Evolutionary conservation across 1,140 invertebrate species (phyloP).

Genomic region (Drosophila orena): DNA sequence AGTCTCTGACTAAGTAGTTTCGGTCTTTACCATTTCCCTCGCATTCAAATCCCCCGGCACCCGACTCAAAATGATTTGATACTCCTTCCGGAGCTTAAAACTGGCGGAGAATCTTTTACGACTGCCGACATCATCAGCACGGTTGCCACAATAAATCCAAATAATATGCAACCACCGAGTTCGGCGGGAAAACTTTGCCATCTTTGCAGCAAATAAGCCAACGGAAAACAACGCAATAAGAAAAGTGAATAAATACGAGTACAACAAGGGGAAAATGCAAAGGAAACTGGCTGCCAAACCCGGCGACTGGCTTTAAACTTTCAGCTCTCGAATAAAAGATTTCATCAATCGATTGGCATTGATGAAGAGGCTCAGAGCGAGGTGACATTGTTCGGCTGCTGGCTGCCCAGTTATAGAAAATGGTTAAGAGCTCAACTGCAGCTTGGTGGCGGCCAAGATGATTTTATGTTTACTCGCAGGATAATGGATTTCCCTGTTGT

Average conservation of each 20-base stretch:
- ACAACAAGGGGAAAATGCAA: not conserved
- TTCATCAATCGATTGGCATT: conserved; percentile 34
- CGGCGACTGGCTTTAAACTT: conserved; percentile 2
- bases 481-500: conserved; percentile 35
- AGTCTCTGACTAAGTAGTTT: conserved; percentile 19
- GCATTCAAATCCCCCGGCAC: not conserved
- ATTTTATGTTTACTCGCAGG: conserved; percentile 27
- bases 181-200: conserved; percentile 23
- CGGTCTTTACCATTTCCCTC: conserved; percentile 1
- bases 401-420: conserved; percentile 7
- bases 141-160: conserved; percentile 38
- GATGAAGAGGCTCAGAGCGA: conserved; percentile 27
- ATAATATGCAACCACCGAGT: conserved; percentile 27
- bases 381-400: conserved; percentile 19
- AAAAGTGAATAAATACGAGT: conserved; percentile 23
- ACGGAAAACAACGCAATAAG: conserved; percentile 29
- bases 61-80: conserved; percentile 19
- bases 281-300: not conserved
- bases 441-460: conserved; percentile 36
- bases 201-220: too few relatives aligned
- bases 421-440: conserved; percentile 43
- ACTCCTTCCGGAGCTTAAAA: conserved; percentile 29
- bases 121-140: conserved; percentile 1
- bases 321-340: conserved; percentile 2
- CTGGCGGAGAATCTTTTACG: conserved; percentile 34